phyloP scores from a whole-genome alignment of 2,113 vertebrate genomes.

The Callaeas wilsoni region DNA sequence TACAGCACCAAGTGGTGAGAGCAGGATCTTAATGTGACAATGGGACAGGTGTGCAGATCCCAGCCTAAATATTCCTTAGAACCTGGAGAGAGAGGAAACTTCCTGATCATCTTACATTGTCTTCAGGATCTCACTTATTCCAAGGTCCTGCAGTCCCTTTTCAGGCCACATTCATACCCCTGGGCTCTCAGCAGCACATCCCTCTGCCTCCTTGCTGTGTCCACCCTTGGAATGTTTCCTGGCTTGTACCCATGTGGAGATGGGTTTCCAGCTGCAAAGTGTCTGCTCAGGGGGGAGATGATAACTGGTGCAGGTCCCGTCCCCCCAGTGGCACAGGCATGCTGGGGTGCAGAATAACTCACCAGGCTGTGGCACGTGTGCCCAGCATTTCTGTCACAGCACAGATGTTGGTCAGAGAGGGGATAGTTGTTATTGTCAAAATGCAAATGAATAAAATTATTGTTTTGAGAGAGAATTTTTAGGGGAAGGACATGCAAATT shows the following conservation, averaged over 20 bases:
- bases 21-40: not conserved
- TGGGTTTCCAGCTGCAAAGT: not conserved
- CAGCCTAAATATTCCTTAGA: not conserved
- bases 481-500: slow-evolving; percentile 50
- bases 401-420: not conserved
- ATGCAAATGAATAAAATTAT: slow-evolving; percentile 48
- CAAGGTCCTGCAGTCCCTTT: accelerated
- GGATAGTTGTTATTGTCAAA: slow-evolving; percentile 5
- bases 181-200: not conserved
- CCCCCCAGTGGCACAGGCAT: accelerated
- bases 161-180: accelerated
- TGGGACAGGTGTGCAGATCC: not conserved
- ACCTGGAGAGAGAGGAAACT: not conserved
- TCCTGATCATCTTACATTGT: not conserved
- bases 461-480: slow-evolving; percentile 16
- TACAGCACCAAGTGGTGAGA: not conserved
- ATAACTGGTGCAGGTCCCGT: not conserved
- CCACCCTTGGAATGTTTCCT: not conserved
- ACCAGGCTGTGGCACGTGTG: not conserved
- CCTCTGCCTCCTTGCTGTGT: not conserved
- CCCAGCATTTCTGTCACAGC: not conserved
- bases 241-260: accelerated
- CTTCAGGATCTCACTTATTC: not conserved
- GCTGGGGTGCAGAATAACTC: not conserved
- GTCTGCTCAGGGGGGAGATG: not conserved